These are phyloP conservation scores for Prunella himalayana DNA, from an alignment of 2,113 vertebrate species.

Conservation along the genomic window DNA sequence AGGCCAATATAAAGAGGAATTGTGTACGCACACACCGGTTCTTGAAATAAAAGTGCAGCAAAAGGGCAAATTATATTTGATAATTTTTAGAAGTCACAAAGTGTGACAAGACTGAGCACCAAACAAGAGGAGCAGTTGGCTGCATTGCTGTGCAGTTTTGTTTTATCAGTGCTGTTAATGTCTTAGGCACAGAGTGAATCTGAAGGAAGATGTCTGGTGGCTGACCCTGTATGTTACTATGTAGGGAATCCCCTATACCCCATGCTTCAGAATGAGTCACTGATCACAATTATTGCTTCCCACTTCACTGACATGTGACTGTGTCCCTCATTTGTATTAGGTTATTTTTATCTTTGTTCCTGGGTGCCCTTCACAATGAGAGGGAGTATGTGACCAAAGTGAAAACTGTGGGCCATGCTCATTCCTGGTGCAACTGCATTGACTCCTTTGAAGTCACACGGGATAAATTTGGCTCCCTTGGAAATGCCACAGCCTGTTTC, in stretches of 20 bases:
- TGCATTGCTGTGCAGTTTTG: neutral
- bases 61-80: neutral
- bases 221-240: neutral
- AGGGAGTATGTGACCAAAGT: neutral
- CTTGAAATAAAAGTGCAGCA: neutral
- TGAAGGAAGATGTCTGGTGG: neutral
- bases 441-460: neutral
- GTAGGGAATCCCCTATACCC: neutral
- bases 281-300: neutral
- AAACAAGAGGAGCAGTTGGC: neutral
- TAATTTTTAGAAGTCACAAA: neutral
- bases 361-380: slow-evolving; percentile 27
- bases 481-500: slow-evolving; percentile 44
- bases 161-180: neutral
- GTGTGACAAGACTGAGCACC: neutral
- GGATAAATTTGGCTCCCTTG: slow-evolving; percentile 45
- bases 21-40: neutral
- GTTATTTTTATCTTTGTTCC: slow-evolving; percentile 54
- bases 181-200: rapidly evolving
- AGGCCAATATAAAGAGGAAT: neutral
- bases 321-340: neutral
- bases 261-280: neutral
- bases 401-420: neutral
- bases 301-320: neutral
- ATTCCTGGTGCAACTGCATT: neutral